A percentile compares a stretch with the other conserved stretches of the same genome.
Conservation (phyloP, 2,888 invertebrate species). For the Agrilus mali region DNA sequence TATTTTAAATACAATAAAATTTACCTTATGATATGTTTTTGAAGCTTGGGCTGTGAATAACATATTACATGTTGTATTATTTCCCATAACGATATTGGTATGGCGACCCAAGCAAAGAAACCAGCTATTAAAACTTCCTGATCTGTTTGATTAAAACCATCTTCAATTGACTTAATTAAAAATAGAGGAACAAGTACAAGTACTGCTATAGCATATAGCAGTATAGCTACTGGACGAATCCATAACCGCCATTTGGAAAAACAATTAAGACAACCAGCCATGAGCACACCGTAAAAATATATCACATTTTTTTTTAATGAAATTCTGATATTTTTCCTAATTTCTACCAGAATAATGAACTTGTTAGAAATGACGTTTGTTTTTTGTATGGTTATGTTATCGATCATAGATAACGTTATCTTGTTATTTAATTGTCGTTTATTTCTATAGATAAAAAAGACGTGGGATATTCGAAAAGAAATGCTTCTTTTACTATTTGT, state of each 20-base stretch:
- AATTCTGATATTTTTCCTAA: too few species aligned
- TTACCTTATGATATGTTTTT: constrained; percentile 87
- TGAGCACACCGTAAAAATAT: constrained; percentile 20
- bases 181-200: constrained; percentile 75
- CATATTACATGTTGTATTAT: constrained; percentile 89
- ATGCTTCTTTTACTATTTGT: too few species aligned
- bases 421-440: too few species aligned
- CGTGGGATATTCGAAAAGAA: too few species aligned
- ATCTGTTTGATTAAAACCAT: constrained; percentile 66
- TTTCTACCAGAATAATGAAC: too few species aligned
- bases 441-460: too few species aligned
- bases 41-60: constrained; percentile 82
- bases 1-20: constrained; percentile 2
- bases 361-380: too few species aligned
- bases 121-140: constrained; percentile 78
- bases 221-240: constrained; percentile 76
- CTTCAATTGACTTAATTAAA: constrained; percentile 64
- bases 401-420: too few species aligned
- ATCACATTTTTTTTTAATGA: constrained; percentile 6
- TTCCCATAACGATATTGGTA: constrained; percentile 90
- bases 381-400: too few species aligned
- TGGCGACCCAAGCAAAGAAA: constrained; percentile 78
- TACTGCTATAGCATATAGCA: constrained; percentile 68
- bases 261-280: constrained; percentile 25
- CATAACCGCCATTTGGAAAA: constrained; percentile 65